phyloP scores from a whole-genome alignment of 2,888 invertebrate species.

The Hymenopus coronatus region DNA sequence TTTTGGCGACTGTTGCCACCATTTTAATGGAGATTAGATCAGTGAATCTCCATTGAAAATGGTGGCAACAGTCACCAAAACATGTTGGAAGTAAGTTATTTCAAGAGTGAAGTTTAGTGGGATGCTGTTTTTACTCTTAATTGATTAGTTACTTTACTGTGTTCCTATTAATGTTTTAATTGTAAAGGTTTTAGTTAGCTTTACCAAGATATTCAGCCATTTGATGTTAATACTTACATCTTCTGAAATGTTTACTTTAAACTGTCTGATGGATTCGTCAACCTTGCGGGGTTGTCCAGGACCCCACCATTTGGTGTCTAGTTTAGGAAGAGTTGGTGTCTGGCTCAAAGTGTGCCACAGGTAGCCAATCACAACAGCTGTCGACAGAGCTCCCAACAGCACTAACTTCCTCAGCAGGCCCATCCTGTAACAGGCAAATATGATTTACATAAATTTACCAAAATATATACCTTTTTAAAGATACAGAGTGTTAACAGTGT shows the following conservation, averaged over 20 bases:
- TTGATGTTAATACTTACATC: slow-evolving; percentile 47
- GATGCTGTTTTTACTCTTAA: too few relatives aligned
- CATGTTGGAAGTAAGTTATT: too few relatives aligned
- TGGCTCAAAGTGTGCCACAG: slow-evolving; percentile 9
- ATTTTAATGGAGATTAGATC: too few relatives aligned
- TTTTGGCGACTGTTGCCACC: too few relatives aligned
- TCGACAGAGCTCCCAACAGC: not conserved
- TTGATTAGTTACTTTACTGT: too few relatives aligned
- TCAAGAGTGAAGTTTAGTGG: too few relatives aligned
- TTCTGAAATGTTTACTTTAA: slow-evolving; percentile 58
- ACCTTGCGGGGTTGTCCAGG: slow-evolving; percentile 50
- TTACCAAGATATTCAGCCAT: not conserved
- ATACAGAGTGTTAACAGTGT: too few relatives aligned
- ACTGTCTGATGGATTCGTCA: slow-evolving; percentile 57
- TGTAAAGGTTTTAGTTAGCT: not conserved
- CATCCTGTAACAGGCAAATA: not conserved
- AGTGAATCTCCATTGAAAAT: too few relatives aligned
- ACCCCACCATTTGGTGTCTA: slow-evolving; percentile 57
- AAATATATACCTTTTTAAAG: too few relatives aligned
- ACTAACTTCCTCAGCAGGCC: not conserved
- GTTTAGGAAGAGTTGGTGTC: slow-evolving; percentile 18
- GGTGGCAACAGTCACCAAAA: too few relatives aligned
- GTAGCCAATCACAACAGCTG: slow-evolving; percentile 4
- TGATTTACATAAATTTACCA: too few relatives aligned
- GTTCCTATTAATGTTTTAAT: not conserved